Conservation (phyloP, 2,113 vertebrate species). For the Xiphias gladius region DNA sequence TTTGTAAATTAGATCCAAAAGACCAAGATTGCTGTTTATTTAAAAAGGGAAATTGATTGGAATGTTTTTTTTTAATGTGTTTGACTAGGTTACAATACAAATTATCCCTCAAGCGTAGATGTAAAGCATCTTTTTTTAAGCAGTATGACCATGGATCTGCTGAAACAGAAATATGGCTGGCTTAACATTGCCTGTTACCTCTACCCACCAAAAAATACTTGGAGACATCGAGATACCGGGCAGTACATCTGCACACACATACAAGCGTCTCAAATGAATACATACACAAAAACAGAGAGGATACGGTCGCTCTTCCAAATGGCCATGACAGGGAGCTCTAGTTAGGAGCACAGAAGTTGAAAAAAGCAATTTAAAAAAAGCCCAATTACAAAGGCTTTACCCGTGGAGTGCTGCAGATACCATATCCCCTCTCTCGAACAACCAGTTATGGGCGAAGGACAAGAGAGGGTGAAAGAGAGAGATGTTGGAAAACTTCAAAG, state of each 20-base stretch:
- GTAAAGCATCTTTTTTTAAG: not conserved
- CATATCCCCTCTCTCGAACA: constrained; percentile 11
- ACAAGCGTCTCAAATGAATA: not conserved
- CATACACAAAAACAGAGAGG: not conserved
- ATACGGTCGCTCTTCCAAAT: not conserved
- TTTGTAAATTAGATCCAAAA: not conserved
- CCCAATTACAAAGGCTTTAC: constrained; percentile 26
- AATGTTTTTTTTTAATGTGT: too few relatives aligned
- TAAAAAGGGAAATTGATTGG: not conserved
- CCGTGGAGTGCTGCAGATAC: constrained; percentile 19
- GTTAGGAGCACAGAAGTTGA: not conserved
- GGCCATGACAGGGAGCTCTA: not conserved
- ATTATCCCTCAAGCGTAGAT: not conserved
- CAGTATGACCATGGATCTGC: not conserved
- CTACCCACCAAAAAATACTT: too few relatives aligned
- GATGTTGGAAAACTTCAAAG: constrained; percentile 75
- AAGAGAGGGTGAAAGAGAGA: constrained; percentile 44
- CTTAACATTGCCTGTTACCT: too few relatives aligned
- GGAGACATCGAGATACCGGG: too few relatives aligned
- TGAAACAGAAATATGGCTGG: too few relatives aligned
- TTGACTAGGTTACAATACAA: not conserved
- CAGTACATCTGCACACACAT: not conserved
- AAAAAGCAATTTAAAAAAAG: not conserved
- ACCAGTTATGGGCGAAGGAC: constrained; percentile 29
- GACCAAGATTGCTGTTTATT: not conserved